Base-by-base conservation (phyloP, 2,113 vertebrate species). In the Pollimyrus isidori region DNA sequence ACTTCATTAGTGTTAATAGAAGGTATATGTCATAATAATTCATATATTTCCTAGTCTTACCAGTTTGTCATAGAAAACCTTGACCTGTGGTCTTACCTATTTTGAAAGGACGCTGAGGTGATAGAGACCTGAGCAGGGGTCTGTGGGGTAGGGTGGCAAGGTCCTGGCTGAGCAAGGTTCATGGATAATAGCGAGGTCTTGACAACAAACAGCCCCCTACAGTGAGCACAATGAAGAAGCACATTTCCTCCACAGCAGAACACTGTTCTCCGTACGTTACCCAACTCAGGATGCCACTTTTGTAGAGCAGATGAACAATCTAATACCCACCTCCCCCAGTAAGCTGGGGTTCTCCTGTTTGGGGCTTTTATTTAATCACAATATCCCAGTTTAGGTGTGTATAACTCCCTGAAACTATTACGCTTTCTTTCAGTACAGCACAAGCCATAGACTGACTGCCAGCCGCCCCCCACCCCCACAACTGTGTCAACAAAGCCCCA, bases 171-270 rank as follows among this genome's bases (percentile, higher is more conserved):
- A 6, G 26, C n/a, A 26, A 69, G 62, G n/a, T 13, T 26, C 62
- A 11, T 13, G 10, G 62, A 69, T 30, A 11, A 69, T 69, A 69
- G 30, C 26, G 10, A 26, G 10, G 62, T 4, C 62, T 11, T 69
- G 62, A 30, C 62, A 11, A 6, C 35, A 86, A 89, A 21, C 82
- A 48, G 1, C 21, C 45, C 23, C 49, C 82, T 87, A 89, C 90
- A 11, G 93, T 91, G 93, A 95, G 93, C 94, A 94, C 95, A 92
- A 96, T 95, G 94, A 96, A 95, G 95, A 96, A 97, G 98, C 98
- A 97, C 97, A 97, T 96, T 96, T 95, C 93, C 91, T 94, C 95
- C 95, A 94, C 95, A 96, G 95, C 96, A 96, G 95, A 96, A 94
- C 93, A 46, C 88, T 86, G 92, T 93, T 93, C 94, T 95, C 95